Evolutionary conservation across 1,140 invertebrate species (phyloP), one percentile per base, ranked within the genome.

Genomic region (Atta cephalotes): DNA sequence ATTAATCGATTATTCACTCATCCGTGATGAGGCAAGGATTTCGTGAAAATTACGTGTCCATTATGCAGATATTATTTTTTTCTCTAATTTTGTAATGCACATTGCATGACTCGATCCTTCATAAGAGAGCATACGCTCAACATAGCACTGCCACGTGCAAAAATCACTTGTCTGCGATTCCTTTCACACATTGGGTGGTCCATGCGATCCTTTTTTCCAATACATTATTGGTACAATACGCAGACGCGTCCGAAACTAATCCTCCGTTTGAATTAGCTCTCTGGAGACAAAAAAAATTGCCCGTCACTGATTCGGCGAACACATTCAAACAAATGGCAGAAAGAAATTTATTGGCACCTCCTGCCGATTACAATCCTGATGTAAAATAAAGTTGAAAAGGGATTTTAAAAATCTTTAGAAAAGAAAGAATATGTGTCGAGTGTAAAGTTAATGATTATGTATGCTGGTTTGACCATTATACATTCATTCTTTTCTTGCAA

Each of bases 251-350:
- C 81, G 74, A 65, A 89, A 86, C 88, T 89, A 86, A 77, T 79
- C 58, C 63, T 10, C 12, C 85, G 70, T 87, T 87, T 74, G 78
- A 85, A 86, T 91, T 88, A 80, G 70, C 80, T 87, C 31, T 45
- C 71, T 53, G 31, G 70, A 87, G 77, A 90, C 90, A 92, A 92
- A 92, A 92, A 92, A 92, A 92, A 58, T 28, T 78, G 78, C 86
- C 7, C 9, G 39, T 82, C 71, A 78, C 71, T 65, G 77, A 84
- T 68, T 90, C 87, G 76, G 77, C 31, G 5, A 6, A 35, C 31
- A 35, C 31, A 35, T 35, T 35, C 31, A 92, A 90, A 86, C 81
- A 71, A 92, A 92, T 87, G 78, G 87, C 70, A 63, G 18, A 79
- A 78, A 65, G 0, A 65, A 79, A 63, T 49, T n/a, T 65, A 79